Base-by-base conservation (phyloP, 2,888 invertebrate species). In the Caenorhabditis sp. region DNA sequence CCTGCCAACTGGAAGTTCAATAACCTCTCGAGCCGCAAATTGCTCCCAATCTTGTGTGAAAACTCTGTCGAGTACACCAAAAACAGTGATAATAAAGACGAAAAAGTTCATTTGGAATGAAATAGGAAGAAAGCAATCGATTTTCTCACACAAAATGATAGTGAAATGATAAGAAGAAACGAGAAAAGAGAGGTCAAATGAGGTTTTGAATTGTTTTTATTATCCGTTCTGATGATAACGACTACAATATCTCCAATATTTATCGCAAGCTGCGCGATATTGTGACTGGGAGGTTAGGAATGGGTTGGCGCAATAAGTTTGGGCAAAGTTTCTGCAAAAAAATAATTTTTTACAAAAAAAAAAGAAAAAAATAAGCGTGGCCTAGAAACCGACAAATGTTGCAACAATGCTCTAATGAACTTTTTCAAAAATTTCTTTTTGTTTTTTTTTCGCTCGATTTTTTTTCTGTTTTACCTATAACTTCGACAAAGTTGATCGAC, bases 191-290 rank as follows among this genome's bases (percentile, higher is more conserved):
- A 43, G 31, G 31, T 31, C 31, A 31, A 31, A 6, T n/a, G n/a
- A 31, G 31, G 31, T 31, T 31, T 31, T 43, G 43, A 43, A 43
- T 17, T 5, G 14, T 6, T 3, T 17, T 54, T 24, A 24, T 67
- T 60, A 71, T 70, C 71, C 66, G n/a, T 63, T 50, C 43, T 63
- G 64, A 31, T 67, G 71, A 57, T 66, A 66, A 53, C 73, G 65
- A 19, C 74, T 75, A 59, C 85, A 85, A 66, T 79, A 84, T 43
- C 82, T 68, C 78, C 81, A 81, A 66, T 85, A 85, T 60, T 83
- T 83, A 19, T 81, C 81, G 60, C 85, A 85, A 1, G 83, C 84
- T 12, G 80, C 75, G n/a, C 84, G 66, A 50, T 85, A 82, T 49
- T 76, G 79, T 0, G 76, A 43, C 49, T 82, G 81, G 1, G 80